Base-by-base conservation (phyloP, 2,113 vertebrate species). In the Saimiri boliviensis region DNA sequence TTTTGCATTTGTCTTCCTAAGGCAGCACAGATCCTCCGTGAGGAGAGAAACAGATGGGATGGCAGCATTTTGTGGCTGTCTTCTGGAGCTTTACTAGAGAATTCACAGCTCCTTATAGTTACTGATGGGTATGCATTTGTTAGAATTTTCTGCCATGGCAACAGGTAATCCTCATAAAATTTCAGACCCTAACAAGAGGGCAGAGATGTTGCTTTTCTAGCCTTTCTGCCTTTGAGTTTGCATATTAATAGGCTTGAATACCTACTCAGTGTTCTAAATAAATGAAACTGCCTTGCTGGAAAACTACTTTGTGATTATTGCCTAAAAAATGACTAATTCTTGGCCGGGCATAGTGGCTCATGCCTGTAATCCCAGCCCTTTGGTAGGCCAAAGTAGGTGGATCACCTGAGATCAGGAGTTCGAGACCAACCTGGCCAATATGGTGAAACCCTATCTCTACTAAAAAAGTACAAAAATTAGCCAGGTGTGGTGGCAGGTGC, bases 111-210 rank as follows among this genome's bases (percentile, higher is more conserved):
- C 45, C 35, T 92, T 17, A 0, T 30, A 79, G 68, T 52, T 80
- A 49, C 85, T 74, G 32, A 68, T 30, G 40, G 60, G 32, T 85
- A 40, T 25, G 68, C 73, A 89, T 42, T 93, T 88, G 92, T 68
- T 91, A 89, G 88, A 85, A 82, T 88, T 95, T 90, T 86, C 91
- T 96, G 66, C 96, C 91, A 70, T 91, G 91, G 96, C 94, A 95
- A 97, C 93, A 98, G 95, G 91, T 96, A 92, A 95, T 95, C 83
- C 56, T 97, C 87, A 92, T 35, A 89, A 87, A 86, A 92, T 94
- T 95, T 97, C 77, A 74, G 8, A 89, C 71, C 96, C 86, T 70
- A 79, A 58, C 27, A 80, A 96, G 91, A 74, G 60, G 52, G 42
- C 45, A 92, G 73, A 91, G 66, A 47, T 45, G 27, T 47, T 47